Base-by-base conservation (phyloP, 2,797 vertebrate genomes). In the Falco berigora region DNA sequence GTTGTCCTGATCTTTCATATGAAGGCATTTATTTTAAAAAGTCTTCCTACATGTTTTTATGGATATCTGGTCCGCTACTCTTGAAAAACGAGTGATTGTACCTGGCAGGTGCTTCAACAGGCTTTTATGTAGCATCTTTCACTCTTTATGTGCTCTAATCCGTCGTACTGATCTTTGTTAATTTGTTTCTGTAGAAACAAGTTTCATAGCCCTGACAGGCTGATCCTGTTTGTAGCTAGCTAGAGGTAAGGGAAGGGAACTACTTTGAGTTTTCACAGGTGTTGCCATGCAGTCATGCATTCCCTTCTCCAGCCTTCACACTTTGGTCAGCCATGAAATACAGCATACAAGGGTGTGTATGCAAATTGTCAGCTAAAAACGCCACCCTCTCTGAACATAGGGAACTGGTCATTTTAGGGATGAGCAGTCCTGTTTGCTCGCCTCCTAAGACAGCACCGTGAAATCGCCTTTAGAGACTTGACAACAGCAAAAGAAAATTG, bases 401-500 rank as follows among this genome's bases (percentile, higher is more conserved):
- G 40, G 86, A 87, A 84, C 88, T 61, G 72, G 36, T 77, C 4
- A 3, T 77, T 36, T 53, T 71, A 61, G 78, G 71, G 46, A 72
- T 90, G 59, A 96, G 66, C 88, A 80, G 46, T 67, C 52, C 80
- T 92, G 58, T 75, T 88, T 84, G 75, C 80, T 94, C 0, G 0
- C 58, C 47, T 90, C 61, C 56, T 82, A 66, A 88, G 58, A 59
- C 46, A 76, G 73, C 3, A 12, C 58, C 86, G 91, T 91, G 88
- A 93, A 94, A 94, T 93, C 90, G 74, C 90, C 62, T 95, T 90
- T 77, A 69, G 88, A 66, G 46, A 56, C 27, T 83, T 81, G 59
- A 84, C 58, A 91, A 74, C 17, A 80, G 72, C 49, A 90, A 28
- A 88, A 92, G 47, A 71, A 94, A 93, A 95, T 83, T 10, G 78